Base-by-base conservation (phyloP, 1,140 invertebrate genomes). In the Drosophila fuyamai region DNA sequence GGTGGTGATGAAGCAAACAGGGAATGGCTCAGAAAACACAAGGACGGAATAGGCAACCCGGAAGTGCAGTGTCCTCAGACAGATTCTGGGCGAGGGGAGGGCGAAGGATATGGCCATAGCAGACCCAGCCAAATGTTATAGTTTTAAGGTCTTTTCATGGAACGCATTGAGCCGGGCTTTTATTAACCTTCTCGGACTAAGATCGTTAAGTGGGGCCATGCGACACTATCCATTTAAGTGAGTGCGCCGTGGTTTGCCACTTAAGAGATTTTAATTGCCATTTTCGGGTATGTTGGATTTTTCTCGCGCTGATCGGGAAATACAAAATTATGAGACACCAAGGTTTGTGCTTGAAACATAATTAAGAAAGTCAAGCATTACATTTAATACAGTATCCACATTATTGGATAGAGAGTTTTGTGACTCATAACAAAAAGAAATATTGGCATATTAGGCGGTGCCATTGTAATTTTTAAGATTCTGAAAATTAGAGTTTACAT, bases 251-350 rank as follows among this genome's bases (percentile, higher is more conserved):
- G 66, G 36, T 68, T 60, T 68, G 73, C 76, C 79, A 80, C 75
- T 81, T 66, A 67, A 78, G 61, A 70, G 67, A 86, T 79, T 86
- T 79, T 85, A 81, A 85, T 86, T 86, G 77, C 48, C n/a, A 53
- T 70, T 48, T 60, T 51, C 46, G 62, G 43, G 41, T 59, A 54
- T 68, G 47, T 58, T 43, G 8, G 38, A 13, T 23, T 23, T 23
- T 4, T 2, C 23, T 4, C 23, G 23, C 23, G 23, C 23, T 23
- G 23, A 23, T 4, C 23, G 3, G 4, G 18, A 48, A 62, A 8
- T 66, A 29, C 76, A 23, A 23, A 23, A 23, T 23, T 23, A 23
- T 4, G 2, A 23, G 3, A 23, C 23, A 23, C 3, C 18, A 18
- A 18, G 2, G 3, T 23, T 23, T 23, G 23, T 23, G 2, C 23